These are phyloP conservation scores for Phalacrocorax brasilianus DNA, from an alignment of 2,113 vertebrate genomes.

Conservation along the genomic window DNA sequence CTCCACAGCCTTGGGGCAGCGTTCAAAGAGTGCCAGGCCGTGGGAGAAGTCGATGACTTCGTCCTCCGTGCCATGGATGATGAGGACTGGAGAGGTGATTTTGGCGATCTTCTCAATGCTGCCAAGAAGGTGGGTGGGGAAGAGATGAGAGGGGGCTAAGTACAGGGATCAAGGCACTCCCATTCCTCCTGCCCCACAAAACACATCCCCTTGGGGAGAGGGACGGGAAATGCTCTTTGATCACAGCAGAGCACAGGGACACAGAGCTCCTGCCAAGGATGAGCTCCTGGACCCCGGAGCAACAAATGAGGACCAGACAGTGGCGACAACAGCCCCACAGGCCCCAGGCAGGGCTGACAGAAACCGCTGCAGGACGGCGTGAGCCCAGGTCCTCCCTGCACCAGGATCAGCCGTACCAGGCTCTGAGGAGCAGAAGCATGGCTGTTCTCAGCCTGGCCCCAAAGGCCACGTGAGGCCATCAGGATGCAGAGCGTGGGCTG, in stretches of 20 bases:
- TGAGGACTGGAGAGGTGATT: slow-evolving; percentile 94
- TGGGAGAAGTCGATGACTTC: slow-evolving; percentile 99
- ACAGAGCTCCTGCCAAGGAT: not conserved
- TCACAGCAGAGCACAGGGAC: not conserved
- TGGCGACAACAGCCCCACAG: not conserved
- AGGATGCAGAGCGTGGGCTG: not conserved
- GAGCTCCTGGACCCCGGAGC: not conserved
- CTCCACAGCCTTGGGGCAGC: slow-evolving; percentile 96
- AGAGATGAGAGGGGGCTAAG: not conserved
- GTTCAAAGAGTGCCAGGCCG: slow-evolving; percentile 92
- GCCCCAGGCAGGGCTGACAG: not conserved
- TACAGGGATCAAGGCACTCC: not conserved
- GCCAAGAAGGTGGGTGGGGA: not conserved
- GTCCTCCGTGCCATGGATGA: slow-evolving; percentile 97
- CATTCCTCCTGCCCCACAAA: not conserved
- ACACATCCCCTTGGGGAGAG: not conserved
- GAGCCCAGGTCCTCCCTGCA: not conserved
- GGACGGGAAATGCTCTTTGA: not conserved
- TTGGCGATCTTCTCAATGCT: slow-evolving; percentile 98
- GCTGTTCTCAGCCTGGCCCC: not conserved
- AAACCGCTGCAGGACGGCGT: not conserved
- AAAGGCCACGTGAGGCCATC: not conserved
- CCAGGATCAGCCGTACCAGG: accelerated
- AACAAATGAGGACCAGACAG: not conserved
- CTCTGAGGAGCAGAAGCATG: not conserved